Base-by-base conservation (phyloP, 2,888 invertebrate genomes). In the Biston stratarius region DNA sequence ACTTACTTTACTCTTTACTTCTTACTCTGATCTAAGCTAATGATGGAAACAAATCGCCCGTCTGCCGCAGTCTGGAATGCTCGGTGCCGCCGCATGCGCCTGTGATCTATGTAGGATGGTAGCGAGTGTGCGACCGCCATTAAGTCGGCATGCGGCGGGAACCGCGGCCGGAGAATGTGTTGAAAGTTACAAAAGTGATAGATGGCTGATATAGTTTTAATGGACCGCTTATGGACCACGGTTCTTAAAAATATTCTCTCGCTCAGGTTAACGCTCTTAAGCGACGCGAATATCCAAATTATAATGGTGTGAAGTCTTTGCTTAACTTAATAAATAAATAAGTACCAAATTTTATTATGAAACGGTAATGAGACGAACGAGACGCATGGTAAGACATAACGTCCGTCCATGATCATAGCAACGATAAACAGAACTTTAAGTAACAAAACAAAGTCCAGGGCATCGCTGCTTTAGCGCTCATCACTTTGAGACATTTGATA, bases 81-180 rank as follows among this genome's bases (percentile, higher is more conserved):
- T 52, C 51, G 61, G 47, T 67, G 71, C 61, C 72, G 72, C 73
- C 74, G 75, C 73, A 74, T 71, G 78, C 77, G 74, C 76, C 74
- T 81, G 78, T 84, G 81, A 83, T 83, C 82, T 80, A 59, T 80
- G 79, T 77, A 74, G 73, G 80, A 77, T 80, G 79, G 62, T 47
- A 45, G 52, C 59, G 7, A 45, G 42, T 15, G 81, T 68, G 77
- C 78, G 79, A 70, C 74, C 76, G 71, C 80, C 80, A 85, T 85
- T 85, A 85, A 78, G 58, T 56, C 71, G 82, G 86, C 79, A 85
- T 85, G 85, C 76, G 85, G 80, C 85, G 82, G 82, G 82, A 82
- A 83, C 78, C 75, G 76, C 76, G 75, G 76, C 80, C 77, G 77
- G 79, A 73, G 77, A 83, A 86, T 84, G 83, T 79, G 81, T 83